A percentile compares a stretch with the other conserved stretches of the same genome.
Evolutionary conservation across 2,888 invertebrate genomes (phyloP).

Genomic region (Serripes groenlandicus): DNA sequence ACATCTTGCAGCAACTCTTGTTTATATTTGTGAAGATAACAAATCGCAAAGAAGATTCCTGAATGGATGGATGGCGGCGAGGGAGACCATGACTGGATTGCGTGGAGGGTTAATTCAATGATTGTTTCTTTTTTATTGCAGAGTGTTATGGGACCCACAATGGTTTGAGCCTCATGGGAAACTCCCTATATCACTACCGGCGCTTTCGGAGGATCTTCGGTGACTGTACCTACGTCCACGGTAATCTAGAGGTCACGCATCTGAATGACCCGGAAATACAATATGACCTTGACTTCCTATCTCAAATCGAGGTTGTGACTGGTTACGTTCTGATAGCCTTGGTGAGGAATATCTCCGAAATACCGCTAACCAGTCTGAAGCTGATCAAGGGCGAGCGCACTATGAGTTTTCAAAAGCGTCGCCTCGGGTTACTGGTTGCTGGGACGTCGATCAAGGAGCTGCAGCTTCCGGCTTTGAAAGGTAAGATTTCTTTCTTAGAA

Average conservation of each 20-base stretch:
- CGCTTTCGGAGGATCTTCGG: conserved; percentile 90
- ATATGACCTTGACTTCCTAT: conserved; percentile 95
- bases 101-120: no score
- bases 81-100: no score
- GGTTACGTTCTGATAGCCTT: conserved; percentile 96
- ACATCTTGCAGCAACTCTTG: no score
- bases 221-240: conserved; percentile 99
- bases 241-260: conserved; percentile 99
- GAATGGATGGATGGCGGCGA: no score
- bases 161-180: conserved; percentile 76
- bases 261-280: conserved; percentile 89
- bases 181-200: conserved; percentile 77
- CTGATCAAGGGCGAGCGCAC: conserved; percentile 1
- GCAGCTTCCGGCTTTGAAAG: conserved; percentile 8
- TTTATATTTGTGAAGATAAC: no score
- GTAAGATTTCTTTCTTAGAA: no score
- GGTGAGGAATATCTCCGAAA: neutral
- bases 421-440: neutral
- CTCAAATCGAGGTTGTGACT: conserved; percentile 96
- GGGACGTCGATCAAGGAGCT: neutral
- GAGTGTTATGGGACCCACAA: conserved; percentile 79
- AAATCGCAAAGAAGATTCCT: no score
- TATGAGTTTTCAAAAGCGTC: neutral
- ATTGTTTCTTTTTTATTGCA: no score
- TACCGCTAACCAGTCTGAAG: conserved; percentile 9